Percentiles rank a stretch among this genome's conserved stretches.
Conservation (phyloP, 2,797 vertebrate genomes). For the Pristis pectinata region DNA sequence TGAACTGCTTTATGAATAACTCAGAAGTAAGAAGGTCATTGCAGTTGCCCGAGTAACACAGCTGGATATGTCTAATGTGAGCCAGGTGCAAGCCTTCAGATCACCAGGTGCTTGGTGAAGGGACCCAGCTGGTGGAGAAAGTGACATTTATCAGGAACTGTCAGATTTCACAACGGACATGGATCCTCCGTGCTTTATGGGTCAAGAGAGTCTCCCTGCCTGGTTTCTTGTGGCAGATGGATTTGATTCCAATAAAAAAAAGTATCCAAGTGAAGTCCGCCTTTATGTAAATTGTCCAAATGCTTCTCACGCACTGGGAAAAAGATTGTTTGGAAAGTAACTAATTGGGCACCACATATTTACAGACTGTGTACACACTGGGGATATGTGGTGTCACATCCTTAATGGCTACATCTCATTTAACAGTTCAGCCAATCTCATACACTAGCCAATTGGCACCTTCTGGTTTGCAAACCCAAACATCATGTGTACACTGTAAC, state of each 20-base stretch:
- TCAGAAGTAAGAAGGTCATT: constrained; percentile 25
- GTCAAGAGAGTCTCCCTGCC: not conserved
- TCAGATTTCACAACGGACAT: constrained; percentile 52
- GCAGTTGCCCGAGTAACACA: constrained; percentile 24
- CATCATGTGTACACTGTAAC: not conserved
- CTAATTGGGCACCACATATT: not conserved
- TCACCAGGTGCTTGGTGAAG: constrained; percentile 9
- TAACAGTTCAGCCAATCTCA: not conserved
- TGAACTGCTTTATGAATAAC: constrained; percentile 30
- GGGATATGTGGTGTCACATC: no score
- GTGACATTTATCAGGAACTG: constrained; percentile 42
- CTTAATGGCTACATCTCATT: not conserved
- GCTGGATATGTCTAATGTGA: constrained; percentile 39
- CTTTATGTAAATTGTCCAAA: not conserved
- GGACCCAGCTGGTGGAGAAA: constrained; percentile 41
- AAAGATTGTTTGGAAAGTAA: not conserved
- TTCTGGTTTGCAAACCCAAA: not conserved
- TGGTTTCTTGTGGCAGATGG: not conserved
- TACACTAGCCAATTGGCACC: not conserved
- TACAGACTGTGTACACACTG: no score
- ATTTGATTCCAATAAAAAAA: not conserved
- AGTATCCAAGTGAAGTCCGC: not conserved
- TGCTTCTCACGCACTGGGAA: not conserved
- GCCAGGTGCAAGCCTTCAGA: constrained; percentile 41
- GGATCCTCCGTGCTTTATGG: constrained; percentile 2